Percentiles rank a stretch among this genome's conserved stretches.
phyloP scores from a whole-genome alignment of 2,888 invertebrate genomes.

The Drosophila prolongata region DNA sequence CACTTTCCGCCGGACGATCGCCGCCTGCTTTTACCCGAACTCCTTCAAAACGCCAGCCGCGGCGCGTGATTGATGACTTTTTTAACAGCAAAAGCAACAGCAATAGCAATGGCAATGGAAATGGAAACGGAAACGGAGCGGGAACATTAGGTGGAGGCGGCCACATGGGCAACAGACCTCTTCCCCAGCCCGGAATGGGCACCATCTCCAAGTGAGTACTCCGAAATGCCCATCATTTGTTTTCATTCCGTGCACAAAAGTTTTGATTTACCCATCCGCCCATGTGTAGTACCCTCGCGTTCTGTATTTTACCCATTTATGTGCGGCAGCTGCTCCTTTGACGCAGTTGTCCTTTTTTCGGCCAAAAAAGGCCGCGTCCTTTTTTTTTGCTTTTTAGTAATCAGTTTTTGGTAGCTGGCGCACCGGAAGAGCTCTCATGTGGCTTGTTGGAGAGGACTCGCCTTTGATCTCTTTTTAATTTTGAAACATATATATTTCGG shows the following conservation, averaged over 20 bases:
- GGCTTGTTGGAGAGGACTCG: constrained; percentile 56
- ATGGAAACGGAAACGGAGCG: constrained; percentile 15
- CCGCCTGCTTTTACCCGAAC: constrained; percentile 91
- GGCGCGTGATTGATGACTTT: constrained; percentile 88
- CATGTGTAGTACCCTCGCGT: constrained; percentile 12
- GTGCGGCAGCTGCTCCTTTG: constrained; percentile 47
- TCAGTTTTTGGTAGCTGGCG: constrained; percentile 64
- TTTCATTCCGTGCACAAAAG: constrained; percentile 77
- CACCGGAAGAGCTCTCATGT: constrained; percentile 71
- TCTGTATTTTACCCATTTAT: constrained; percentile 39
- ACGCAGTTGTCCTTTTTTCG: constrained; percentile 58
- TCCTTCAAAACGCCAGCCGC: constrained; percentile 90
- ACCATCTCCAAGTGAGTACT: constrained; percentile 71
- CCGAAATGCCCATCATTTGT: constrained; percentile 75
- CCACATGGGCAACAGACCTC: constrained; percentile 63
- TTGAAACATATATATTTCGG: constrained; percentile 58
- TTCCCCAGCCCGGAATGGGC: constrained; percentile 64
- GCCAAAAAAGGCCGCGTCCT: not conserved
- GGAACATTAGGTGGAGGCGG: constrained; percentile 28
- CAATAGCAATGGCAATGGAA: constrained; percentile 3
- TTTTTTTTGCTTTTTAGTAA: constrained; percentile 52
- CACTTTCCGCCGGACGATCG: constrained; percentile 85
- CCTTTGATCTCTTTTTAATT: constrained; percentile 81
- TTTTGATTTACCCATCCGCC: constrained; percentile 70
- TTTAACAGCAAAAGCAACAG: constrained; percentile 82